phyloP scores from a whole-genome alignment of 2,797 vertebrate genomes.

The Leptatherina wallacei region DNA sequence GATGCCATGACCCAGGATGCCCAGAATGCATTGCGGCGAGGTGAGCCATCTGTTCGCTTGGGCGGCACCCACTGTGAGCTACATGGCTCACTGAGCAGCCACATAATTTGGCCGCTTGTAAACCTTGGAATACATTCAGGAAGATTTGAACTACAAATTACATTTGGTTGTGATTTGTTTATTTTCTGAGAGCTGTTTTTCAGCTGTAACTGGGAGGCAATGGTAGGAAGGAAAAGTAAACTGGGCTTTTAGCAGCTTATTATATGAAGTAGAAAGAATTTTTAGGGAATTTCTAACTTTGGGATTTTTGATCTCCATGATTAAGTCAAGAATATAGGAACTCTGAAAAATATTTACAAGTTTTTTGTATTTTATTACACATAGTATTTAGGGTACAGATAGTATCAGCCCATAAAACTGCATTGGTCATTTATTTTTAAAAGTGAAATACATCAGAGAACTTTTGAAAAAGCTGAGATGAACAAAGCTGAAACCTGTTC shows the following conservation, averaged over 20 bases:
- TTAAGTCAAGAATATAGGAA: neutral
- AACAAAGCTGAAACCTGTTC: neutral
- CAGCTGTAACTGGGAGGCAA: neutral
- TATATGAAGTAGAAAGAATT: neutral
- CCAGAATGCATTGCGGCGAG: constrained; percentile 96
- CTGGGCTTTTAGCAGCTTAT: neutral
- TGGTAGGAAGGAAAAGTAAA: neutral
- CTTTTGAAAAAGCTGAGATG: too few relatives aligned
- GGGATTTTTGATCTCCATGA: neutral
- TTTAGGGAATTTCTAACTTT: neutral
- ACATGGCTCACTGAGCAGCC: constrained; percentile 64
- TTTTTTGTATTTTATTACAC: neutral
- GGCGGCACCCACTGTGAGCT: constrained; percentile 74
- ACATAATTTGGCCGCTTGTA: constrained; percentile 42
- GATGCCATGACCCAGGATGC: constrained; percentile 99
- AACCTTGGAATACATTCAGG: constrained; percentile 24
- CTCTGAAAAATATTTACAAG: neutral
- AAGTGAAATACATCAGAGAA: neutral
- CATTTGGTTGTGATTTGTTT: neutral
- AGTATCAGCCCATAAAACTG: neutral
- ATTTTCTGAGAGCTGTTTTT: neutral
- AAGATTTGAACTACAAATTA: neutral
- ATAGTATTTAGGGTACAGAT: neutral
- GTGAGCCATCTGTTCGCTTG: constrained; percentile 86
- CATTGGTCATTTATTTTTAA: neutral